These are phyloP conservation scores for Pogoniulus pusillus DNA, from an alignment of 2,797 vertebrate genomes.

Conservation along the genomic window DNA sequence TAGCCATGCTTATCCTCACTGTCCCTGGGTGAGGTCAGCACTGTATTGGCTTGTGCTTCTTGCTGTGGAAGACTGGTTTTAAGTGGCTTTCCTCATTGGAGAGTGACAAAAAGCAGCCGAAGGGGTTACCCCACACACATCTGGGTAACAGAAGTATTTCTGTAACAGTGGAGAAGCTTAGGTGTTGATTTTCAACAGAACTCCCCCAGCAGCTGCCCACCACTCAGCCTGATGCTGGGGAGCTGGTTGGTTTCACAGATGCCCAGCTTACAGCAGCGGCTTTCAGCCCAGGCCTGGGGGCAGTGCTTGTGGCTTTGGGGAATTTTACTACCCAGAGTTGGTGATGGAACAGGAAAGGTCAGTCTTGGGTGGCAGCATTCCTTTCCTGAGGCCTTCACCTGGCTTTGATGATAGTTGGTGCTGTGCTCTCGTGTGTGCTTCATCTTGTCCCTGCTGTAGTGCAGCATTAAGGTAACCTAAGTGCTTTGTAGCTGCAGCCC, in stretches of 20 bases:
- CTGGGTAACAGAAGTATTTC: neutral
- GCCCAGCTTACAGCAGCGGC: accelerated
- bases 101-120: neutral
- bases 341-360: neutral
- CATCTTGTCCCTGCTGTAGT: neutral
- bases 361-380: neutral
- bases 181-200: neutral
- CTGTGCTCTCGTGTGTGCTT: neutral
- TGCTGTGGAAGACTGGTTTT: neutral
- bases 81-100: neutral
- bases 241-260: neutral
- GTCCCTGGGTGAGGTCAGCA: neutral
- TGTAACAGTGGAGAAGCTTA: neutral
- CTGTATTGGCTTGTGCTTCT: neutral
- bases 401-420: neutral
- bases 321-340: neutral
- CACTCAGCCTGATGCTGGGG: accelerated
- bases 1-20: neutral
- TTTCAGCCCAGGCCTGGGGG: too few relatives aligned
- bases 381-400: neutral
- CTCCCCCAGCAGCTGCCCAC: accelerated
- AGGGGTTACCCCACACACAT: neutral
- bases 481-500: neutral
- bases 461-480: neutral
- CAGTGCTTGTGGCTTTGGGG: too few relatives aligned